Evolutionary conservation across 1,140 invertebrate genomes (phyloP), one percentile per base, ranked within the genome.

Genomic region (Nymphalis io): DNA sequence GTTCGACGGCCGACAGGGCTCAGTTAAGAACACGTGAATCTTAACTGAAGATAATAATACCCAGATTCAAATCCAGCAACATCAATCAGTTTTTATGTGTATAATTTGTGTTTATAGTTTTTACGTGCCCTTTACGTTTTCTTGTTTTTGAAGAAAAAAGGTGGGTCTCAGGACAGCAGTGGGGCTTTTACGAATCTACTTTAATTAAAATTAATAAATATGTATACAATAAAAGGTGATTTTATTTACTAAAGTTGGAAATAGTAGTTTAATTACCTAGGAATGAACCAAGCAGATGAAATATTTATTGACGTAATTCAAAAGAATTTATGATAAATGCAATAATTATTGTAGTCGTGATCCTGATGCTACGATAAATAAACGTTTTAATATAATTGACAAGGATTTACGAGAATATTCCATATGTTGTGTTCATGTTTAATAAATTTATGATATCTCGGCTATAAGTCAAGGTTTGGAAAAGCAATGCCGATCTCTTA

Each of bases 351-450:
- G 44, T 46, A 46, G n/a, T 46, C 44, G 44, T 46, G 44, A 46
- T 46, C n/a, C 44, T 18, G 15, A 42, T 42, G 15, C 12, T 46
- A 46, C 44, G 2, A 46, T 46, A 46, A 46, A 46, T 46, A 46
- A 46, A 46, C 44, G 44, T 46, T 46, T 46, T n/a, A 46, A 46
- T 46, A 46, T 46, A 46, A 46, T 16, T 46, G 44, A 16, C n/a
- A n/a, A 46, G 44, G 44, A 46, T 18, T 46, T 46, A 16, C 44
- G 44, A 46, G 44, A 46, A 46, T 46, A 16, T 46, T 46, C 44
- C n/a, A 46, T 46, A 3, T 46, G 15, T 42, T 13, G n/a, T 46
- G 44, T 6, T 46, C 44, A 46, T 46, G 44, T 18, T 46, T n/a
- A n/a, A 16, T 16, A n/a, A 33, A 46, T 46, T 16, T 16, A 46